A percentile compares a stretch with the other conserved stretches of the same genome.
These are phyloP conservation scores for Cygnus olor DNA, from an alignment of 2,797 vertebrate species.

Conservation along the genomic window DNA sequence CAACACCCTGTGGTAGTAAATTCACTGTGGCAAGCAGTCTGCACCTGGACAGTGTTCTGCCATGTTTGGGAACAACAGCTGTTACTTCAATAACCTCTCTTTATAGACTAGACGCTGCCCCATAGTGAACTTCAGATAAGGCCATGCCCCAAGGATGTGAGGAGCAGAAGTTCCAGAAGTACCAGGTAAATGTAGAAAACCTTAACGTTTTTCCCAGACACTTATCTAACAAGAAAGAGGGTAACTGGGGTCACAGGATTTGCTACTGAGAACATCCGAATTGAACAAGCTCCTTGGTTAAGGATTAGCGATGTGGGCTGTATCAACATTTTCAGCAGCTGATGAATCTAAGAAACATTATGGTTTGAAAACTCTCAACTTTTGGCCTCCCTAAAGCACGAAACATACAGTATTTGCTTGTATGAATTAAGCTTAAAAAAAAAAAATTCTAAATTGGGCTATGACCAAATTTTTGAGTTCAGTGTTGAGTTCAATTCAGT, in stretches of 20 bases:
- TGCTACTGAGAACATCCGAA: background rate
- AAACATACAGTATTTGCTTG: background rate
- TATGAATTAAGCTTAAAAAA: too few relatives aligned
- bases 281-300: background rate
- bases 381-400: background rate
- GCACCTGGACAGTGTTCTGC: background rate
- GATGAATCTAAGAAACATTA: background rate
- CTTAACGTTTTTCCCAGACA: background rate
- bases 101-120: background rate
- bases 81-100: background rate
- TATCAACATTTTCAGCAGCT: background rate
- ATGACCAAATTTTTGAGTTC: background rate
- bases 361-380: background rate
- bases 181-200: background rate
- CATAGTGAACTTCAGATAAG: background rate
- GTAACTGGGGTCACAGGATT: background rate
- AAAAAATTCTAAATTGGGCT: background rate
- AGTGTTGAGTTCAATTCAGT: too few relatives aligned
- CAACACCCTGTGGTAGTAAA: background rate
- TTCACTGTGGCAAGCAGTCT: background rate
- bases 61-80: background rate
- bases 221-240: background rate
- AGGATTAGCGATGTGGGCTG: background rate
- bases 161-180: background rate
- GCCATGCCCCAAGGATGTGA: background rate